These are phyloP conservation scores for Sinotaia quadrata DNA, from an alignment of 2,888 invertebrate species.

Conservation along the genomic window DNA sequence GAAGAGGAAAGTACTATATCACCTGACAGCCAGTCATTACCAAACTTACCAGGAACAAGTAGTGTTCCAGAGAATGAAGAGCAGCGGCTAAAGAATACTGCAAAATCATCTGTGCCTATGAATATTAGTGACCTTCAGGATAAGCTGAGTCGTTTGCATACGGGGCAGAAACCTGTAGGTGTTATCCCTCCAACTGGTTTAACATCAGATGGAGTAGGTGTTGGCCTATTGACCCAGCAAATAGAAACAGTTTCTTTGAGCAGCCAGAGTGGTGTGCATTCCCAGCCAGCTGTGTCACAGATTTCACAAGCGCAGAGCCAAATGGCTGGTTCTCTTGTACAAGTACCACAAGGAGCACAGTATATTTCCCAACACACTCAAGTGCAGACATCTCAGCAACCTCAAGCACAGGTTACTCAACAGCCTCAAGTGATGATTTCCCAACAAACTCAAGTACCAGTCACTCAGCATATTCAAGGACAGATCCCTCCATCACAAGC, in stretches of 20 bases:
- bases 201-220: constrained; percentile 23
- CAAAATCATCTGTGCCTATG: constrained; percentile 52
- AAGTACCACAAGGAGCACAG: no score
- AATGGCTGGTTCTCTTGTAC: no score
- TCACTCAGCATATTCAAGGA: no score
- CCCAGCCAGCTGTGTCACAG: constrained; percentile 19
- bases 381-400: no score
- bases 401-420: constrained; percentile 7
- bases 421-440: constrained; percentile 27
- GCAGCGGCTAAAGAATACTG: constrained; percentile 42
- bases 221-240: background rate
- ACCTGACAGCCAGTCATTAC: constrained; percentile 39
- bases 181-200: constrained; percentile 23
- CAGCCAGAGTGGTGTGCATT: no score
- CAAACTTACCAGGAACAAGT: constrained; percentile 5
- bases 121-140: constrained; percentile 61
- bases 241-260: constrained; percentile 8
- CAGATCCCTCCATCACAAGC: no score
- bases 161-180: constrained; percentile 36
- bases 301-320: constrained; percentile 1
- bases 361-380: no score
- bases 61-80: constrained; percentile 31
- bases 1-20: constrained; percentile 46
- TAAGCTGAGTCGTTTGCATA: constrained; percentile 49
- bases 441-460: constrained; percentile 26